phyloP scores from a whole-genome alignment of 2,113 vertebrate species.

The Anolis carolinensis region DNA sequence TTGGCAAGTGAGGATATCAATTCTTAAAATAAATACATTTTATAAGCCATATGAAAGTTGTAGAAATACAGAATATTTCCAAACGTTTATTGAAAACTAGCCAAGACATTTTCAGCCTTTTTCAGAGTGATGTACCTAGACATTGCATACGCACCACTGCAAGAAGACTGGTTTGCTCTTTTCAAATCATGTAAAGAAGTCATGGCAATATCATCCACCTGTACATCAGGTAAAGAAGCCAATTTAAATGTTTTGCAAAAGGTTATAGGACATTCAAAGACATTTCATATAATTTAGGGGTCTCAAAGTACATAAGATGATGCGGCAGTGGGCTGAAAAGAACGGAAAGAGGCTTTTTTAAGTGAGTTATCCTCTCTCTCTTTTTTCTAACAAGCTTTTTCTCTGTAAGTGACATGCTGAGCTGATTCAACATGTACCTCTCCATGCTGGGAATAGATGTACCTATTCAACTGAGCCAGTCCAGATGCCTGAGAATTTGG shows the following conservation, averaged over 20 bases:
- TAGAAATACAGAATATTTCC: neutral
- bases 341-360: neutral
- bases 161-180: neutral
- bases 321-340: neutral
- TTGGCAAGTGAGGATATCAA: too few species aligned
- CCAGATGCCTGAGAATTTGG: too few species aligned
- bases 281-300: neutral
- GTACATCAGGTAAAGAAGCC: neutral
- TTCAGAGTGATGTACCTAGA: neutral
- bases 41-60: neutral
- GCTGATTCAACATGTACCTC: too few species aligned
- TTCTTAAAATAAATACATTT: too few species aligned
- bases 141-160: neutral
- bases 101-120: neutral
- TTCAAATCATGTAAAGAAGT: neutral
- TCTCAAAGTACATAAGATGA: neutral
- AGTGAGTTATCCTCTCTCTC: too few species aligned
- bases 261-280: neutral
- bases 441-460: too few species aligned
- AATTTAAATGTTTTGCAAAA: neutral
- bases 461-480: too few species aligned
- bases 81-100: neutral
- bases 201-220: neutral
- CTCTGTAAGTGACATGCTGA: too few species aligned
- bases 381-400: too few species aligned